Evolutionary conservation across 1,140 invertebrate species (phyloP), one percentile per base, ranked within the genome.

Genomic region (Papilio xuthus): DNA sequence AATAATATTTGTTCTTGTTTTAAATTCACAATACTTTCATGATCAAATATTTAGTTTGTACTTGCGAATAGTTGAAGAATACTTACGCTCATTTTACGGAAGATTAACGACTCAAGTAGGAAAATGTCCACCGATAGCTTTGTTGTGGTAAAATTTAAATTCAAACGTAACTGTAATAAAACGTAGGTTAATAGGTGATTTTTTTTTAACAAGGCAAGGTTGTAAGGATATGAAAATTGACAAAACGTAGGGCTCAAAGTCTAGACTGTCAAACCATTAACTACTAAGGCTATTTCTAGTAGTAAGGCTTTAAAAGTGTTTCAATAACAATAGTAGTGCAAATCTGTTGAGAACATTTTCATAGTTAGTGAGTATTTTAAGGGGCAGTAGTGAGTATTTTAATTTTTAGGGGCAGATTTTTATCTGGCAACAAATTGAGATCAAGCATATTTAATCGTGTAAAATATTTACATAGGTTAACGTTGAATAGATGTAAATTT

Each of bases 11-110:
- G 26, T 26, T 60, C 56, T 60, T 60, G 23, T 26, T 26, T 60
- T 60, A 60, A 60, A 60, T 60, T 26, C 10, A 60, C 20, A 12
- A 4, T 10, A 60, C 23, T 60, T 26, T 60, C 56, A 12, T 26
- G 23, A 13, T 60, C 56, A 60, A 60, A 60, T 60, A 60, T 60
- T 60, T 60, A 60, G 23, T 60, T 28, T 60, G 56, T 60, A 28
- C 56, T 60, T 60, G 56, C 56, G 23, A 60, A 60, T 60, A 26
- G 56, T 60, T 60, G 56, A 60, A 53, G 50, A 53, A 53, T 53
- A 28, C 56, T 60, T 26, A 60, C 56, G 12, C 23, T 26, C 23
- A 60, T 60, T 60, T 60, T 60, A 60, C 56, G 56, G 56, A 26
- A 60, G 56, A 60, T 60, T 60, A 60, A 60, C 56, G 56, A 60